These are phyloP conservation scores for Drosophila colorata DNA, from an alignment of 2,888 invertebrate species.

Conservation along the genomic window DNA sequence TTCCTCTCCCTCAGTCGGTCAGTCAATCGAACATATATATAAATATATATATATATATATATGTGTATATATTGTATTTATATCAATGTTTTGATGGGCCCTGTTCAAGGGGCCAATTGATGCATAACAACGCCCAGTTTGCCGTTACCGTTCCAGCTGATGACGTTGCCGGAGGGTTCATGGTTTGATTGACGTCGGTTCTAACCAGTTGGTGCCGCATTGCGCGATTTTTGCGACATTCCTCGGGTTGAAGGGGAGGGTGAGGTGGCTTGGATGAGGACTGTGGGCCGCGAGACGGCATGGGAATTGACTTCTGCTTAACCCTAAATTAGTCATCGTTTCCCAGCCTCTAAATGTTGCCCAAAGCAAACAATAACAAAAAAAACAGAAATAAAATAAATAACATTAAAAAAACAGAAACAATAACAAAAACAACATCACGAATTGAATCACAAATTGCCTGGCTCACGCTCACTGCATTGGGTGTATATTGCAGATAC, in stretches of 20 bases:
- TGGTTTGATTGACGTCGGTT: constrained; percentile 58
- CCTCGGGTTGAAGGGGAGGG: neutral
- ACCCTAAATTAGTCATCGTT: constrained; percentile 55
- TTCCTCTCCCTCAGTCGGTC: constrained; percentile 18
- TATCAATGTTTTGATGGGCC: constrained; percentile 14
- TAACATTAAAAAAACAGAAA: neutral
- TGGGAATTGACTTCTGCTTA: constrained; percentile 66
- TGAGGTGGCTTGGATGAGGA: neutral
- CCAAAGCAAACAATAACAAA: constrained; percentile 14
- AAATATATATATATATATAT: neutral
- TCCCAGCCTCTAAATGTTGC: constrained; percentile 2
- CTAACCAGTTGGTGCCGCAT: constrained; percentile 61
- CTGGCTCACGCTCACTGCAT: constrained; percentile 22
- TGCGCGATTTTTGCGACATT: constrained; percentile 5
- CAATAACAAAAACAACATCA: constrained; percentile 13
- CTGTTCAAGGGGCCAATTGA: constrained; percentile 51
- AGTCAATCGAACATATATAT: constrained; percentile 2
- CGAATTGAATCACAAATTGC: constrained; percentile 41
- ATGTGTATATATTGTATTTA: neutral
- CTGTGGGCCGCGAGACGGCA: constrained; percentile 10
- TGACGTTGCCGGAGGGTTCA: constrained; percentile 51
- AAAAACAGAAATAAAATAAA: neutral
- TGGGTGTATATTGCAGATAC: constrained; percentile 23
- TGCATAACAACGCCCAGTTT: constrained; percentile 32
- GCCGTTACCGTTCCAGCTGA: constrained; percentile 27